Evolutionary conservation across 2,113 vertebrate genomes (phyloP), one percentile per base, ranked within the genome.

Genomic region (Chaenocephalus aceratus): DNA sequence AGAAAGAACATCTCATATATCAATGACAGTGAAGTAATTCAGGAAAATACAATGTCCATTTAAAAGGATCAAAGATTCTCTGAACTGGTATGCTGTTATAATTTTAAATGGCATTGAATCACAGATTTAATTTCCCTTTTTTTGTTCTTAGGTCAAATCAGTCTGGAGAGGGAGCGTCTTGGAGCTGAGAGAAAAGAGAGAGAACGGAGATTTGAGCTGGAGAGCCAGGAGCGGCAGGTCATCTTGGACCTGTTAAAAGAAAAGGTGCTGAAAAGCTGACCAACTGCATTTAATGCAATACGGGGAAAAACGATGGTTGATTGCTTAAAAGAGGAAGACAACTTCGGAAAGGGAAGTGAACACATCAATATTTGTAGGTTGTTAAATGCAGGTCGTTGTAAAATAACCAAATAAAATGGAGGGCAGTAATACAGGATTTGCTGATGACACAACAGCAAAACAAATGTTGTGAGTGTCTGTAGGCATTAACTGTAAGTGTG

Each of bases 211-310:
- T 96, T 95, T 70, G 94, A 95, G 78, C 89, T 95, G 63, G 95
- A 96, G 91, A 95, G 95, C 68, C 94, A 95, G 77, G 95, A 96
- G 89, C 92, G 95, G 71, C 94, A 95, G 89, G 95, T 95, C 79
- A 95, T 96, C 79, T 74, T 95, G 71, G 93, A 95, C 67, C 90
- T 96, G 80, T 79, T 96, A 9, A 95, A 95, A 79, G 93, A 95
- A 69, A 96, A 95, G 79, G 94, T 96, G 73, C 88, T 96, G 45
- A 95, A 94, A 75, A 83, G 88, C 41, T 94, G 89, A 93, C 36
- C 36, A 62, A 60, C 34, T 77, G 66, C 41, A 52, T 59, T 53
- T 2, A 52, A 23, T 36, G 30, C 16, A 52, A 74, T 7, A 48
- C 0, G 1, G 10, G 21, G 0, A 10, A 18, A 53, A 6, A 48